Evolutionary conservation across 2,888 invertebrate species (phyloP), one percentile per base, ranked within the genome.

Genomic region (Tenthredo mesomela): DNA sequence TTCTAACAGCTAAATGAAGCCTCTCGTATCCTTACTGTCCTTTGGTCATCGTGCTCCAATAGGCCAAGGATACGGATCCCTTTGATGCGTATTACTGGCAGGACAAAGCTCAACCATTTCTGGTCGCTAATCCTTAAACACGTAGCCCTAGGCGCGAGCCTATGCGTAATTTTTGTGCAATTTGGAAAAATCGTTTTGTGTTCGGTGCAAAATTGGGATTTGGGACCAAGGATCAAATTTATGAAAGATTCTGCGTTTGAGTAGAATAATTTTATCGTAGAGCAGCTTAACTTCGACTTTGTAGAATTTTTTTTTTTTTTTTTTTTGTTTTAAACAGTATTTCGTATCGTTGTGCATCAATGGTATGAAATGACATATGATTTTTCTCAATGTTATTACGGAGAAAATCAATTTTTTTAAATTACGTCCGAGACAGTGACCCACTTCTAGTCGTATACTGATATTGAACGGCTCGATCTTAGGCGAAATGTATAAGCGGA

Each of bases 21-120:
- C 33, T 47, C 47, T 25, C 15, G 1, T 70, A 21, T 80, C 40
- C 25, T 25, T 21, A 25, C 43, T 29, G 47, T 21, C 50, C 67
- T 67, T 47, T 29, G 25, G n/a, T 15, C n/a, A 67, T 82, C 82
- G 47, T 82, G 82, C 82, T 82, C 82, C 82, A 70, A 47, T 82
- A 82, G 67, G 18, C 33, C 7, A 50, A 67, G 67, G 61, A 82
- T 50, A 70, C 37, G n/a, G 70, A 82, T 82, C 61, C 67, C 47
- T 82, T 82, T 82, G 43, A 82, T 47, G 82, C 82, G 70, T 15
- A 21, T 82, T 70, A 82, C 47, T 82, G 29, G 21, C 82, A 43
- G 67, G 67, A 50, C 82, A 54, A 82, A 67, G 65, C 67, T 82
- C 33, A 33, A 33, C 47, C 67, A 29, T 33, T 47, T 82, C 82